These are phyloP conservation scores for Anthopleura xanthogrammica DNA, from an alignment of 92 coral and sea anemone species.

Conservation along the genomic window DNA sequence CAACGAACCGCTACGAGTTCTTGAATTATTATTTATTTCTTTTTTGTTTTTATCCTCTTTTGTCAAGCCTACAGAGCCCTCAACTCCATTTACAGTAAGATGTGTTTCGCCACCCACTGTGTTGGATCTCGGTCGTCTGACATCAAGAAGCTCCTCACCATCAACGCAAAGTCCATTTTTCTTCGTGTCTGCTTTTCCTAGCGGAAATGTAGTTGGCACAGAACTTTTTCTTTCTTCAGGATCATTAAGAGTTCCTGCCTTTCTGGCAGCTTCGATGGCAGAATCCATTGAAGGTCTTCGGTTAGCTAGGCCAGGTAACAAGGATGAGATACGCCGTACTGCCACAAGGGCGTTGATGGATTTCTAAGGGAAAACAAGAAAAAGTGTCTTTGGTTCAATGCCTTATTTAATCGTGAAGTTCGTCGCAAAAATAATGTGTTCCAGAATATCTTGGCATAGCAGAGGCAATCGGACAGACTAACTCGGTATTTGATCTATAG, in stretches of 20 bases:
- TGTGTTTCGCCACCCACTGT: constrained; percentile 5
- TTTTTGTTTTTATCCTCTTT: constrained; percentile 5
- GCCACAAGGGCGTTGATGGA: constrained; percentile 88
- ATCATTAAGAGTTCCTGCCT: constrained; percentile 36
- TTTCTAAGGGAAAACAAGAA: constrained; percentile 47
- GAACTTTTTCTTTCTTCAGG: constrained; percentile 22
- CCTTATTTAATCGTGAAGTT: no score
- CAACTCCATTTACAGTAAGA: constrained; percentile 1
- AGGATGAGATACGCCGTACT: constrained; percentile 78
- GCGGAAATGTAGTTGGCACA: constrained; percentile 21
- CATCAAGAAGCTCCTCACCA: constrained; percentile 1
- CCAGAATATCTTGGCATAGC: no score
- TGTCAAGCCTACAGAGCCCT: not conserved
- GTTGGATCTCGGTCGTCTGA: constrained; percentile 22
- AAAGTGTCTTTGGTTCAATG: not conserved
- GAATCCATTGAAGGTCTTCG: constrained; percentile 80
- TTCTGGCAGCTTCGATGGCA: constrained; percentile 32
- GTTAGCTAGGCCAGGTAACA: constrained; percentile 50
- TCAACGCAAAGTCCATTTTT: constrained; percentile 13
- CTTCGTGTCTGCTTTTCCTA: not conserved
- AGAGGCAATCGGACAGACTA: no score
- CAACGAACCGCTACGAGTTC: not conserved
- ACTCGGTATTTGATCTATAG: no score
- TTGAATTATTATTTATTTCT: constrained; percentile 3
- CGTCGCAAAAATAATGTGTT: no score